phyloP scores from a whole-genome alignment of 2,113 vertebrate species.

The Urocolius indicus region DNA sequence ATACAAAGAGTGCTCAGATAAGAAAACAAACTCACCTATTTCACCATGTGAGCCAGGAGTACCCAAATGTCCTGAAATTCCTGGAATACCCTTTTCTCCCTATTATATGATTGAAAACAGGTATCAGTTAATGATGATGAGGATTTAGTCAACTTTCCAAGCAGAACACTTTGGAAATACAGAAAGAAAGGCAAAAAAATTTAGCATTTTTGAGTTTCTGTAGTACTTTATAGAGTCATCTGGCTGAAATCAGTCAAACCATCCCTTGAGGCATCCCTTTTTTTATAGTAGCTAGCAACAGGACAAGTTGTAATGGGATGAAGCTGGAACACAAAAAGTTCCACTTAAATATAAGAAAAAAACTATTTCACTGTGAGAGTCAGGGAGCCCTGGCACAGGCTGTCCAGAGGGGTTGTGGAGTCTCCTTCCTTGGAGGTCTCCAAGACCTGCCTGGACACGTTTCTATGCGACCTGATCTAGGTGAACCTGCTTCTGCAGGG shows the following conservation, averaged over 20 bases:
- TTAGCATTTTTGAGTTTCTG: background rate
- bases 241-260: background rate
- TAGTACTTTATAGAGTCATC: background rate
- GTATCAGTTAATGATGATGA: background rate
- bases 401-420: too few relatives aligned
- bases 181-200: background rate
- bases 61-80: constrained; percentile 82
- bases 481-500: too few relatives aligned
- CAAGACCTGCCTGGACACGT: too few relatives aligned
- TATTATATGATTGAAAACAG: constrained; percentile 55
- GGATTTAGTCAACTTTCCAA: background rate
- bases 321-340: too few relatives aligned
- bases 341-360: too few relatives aligned
- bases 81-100: constrained; percentile 87
- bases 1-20: background rate
- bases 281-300: too few relatives aligned
- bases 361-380: too few relatives aligned
- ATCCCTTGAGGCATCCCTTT: too few relatives aligned
- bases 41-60: constrained; percentile 81
- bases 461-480: too few relatives aligned
- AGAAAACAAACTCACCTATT: constrained; percentile 77
- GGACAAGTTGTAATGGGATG: too few relatives aligned
- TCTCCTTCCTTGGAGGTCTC: too few relatives aligned
- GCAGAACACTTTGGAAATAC: background rate
- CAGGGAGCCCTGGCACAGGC: too few relatives aligned